Percentiles rank a stretch among this genome's conserved stretches.
These are phyloP conservation scores for Eledone cirrhosa DNA, from an alignment of 2,888 invertebrate genomes.

Conservation along the genomic window DNA sequence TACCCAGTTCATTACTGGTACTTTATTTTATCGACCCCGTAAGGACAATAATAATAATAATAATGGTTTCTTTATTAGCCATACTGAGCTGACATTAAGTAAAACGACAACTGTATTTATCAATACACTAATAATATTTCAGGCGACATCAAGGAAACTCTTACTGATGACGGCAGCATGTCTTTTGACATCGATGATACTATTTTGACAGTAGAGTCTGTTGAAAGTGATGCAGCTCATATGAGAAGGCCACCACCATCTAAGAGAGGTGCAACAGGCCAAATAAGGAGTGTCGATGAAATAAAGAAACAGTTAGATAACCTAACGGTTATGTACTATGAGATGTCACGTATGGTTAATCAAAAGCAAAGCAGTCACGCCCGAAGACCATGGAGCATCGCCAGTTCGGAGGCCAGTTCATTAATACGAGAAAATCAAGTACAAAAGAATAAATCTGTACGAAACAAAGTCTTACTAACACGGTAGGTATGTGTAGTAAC, in stretches of 20 bases:
- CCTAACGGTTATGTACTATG: constrained; percentile 59
- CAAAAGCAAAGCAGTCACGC: constrained; percentile 35
- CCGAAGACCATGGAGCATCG: constrained; percentile 53
- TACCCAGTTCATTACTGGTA: too few relatives aligned
- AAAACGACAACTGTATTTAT: too few relatives aligned
- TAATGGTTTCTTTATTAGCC: too few relatives aligned
- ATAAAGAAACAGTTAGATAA: constrained; percentile 53
- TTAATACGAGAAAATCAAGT: constrained; percentile 41
- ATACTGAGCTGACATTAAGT: too few relatives aligned
- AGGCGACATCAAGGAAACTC: background rate
- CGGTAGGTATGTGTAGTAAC: background rate
- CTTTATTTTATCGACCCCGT: too few relatives aligned
- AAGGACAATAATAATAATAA: too few relatives aligned
- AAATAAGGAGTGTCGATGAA: constrained; percentile 38
- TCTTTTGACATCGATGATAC: constrained; percentile 59
- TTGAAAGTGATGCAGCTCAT: constrained; percentile 42
- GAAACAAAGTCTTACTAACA: background rate
- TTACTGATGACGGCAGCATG: constrained; percentile 44
- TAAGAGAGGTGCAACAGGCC: constrained; percentile 37
- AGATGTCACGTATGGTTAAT: constrained; percentile 48
- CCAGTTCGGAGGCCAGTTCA: constrained; percentile 55
- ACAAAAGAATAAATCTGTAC: constrained; percentile 38
- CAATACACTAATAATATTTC: too few relatives aligned
- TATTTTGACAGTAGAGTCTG: constrained; percentile 53
- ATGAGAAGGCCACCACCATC: constrained; percentile 33